Base-by-base conservation (phyloP, 2,113 vertebrate genomes). In the Rhinoderma darwinii region DNA sequence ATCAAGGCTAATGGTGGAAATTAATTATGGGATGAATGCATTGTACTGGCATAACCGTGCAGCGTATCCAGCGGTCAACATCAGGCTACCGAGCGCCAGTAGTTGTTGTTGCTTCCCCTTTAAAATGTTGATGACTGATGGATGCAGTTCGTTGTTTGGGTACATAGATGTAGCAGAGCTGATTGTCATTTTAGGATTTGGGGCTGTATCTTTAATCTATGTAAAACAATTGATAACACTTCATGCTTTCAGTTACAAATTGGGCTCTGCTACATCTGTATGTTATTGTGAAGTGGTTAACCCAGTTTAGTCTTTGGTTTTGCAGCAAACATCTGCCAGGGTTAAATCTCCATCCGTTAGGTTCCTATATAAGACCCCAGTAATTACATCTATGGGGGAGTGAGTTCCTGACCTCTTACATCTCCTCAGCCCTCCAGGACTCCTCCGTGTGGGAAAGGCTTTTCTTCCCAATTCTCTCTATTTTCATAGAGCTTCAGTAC, bases 261-360 rank as follows among this genome's bases (percentile, higher is more conserved):
- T 70, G 66, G 66, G 18, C 66, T 70, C 66, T 68, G 63, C 63
- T 68, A 68, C 66, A 70, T 70, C 66, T 70, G 32, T 22, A 37
- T 12, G n/a, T 66, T 30, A 32, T 35, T 68, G 63, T 35, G 35
- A 18, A 37, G 66, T 22, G 66, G 66, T 70, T 70, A 70, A 70
- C 63, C 63, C 63, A 35, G 14, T 61, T 61, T 61, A 27, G 6
- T 11, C n/a, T 50, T 50, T 50, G 47, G 47, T 12, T 50, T 3
- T 20, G 2, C 18, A 2, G 0, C 18, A 39, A 39, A 72, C 68
- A 72, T 72, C 68, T 72, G 68, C 22, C 68, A 4, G 30, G 61
- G 17, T 35, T 68, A 66, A 32, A 66, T 32, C 61, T n/a, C 7
- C 25, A 63, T 15, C 27, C 27, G n/a, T 5, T 27, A 27, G 17